These are phyloP conservation scores for Aphelenchoides bicaudatus DNA, from an alignment of 2,888 invertebrate genomes.

Conservation along the genomic window DNA sequence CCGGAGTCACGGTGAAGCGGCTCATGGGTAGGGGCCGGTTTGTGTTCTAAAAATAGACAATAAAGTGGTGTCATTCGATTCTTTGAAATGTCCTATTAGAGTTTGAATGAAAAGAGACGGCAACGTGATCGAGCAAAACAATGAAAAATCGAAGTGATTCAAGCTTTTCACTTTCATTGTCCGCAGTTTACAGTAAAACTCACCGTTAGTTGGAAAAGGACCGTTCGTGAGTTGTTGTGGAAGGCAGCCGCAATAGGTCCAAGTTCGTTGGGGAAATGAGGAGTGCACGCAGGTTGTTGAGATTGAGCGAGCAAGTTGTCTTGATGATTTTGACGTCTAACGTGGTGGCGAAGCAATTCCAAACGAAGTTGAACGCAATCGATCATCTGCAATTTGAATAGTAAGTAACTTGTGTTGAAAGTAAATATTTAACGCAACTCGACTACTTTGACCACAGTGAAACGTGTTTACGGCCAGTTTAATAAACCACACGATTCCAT, in stretches of 20 bases:
- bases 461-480: conserved; percentile 4
- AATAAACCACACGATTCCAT: no score
- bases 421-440: no score
- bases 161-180: background rate
- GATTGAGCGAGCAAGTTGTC: background rate
- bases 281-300: background rate
- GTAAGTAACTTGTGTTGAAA: no score
- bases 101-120: no score
- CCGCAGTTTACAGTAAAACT: background rate
- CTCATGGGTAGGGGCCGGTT: background rate
- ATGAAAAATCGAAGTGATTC: background rate
- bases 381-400: conserved; percentile 30
- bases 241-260: conserved; percentile 6
- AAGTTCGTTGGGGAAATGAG: background rate
- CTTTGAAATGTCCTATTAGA: no score
- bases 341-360: conserved; percentile 27
- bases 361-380: conserved; percentile 35
- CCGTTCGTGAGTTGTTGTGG: background rate
- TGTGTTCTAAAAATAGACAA: conserved; percentile 7
- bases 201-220: conserved; percentile 6
- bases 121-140: no score
- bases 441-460: no score
- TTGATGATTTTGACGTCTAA: conserved; percentile 9
- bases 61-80: no score
- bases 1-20: conserved; percentile 19